phyloP scores from a whole-genome alignment of 1,140 invertebrate genomes.

The Antheraea pernyi region DNA sequence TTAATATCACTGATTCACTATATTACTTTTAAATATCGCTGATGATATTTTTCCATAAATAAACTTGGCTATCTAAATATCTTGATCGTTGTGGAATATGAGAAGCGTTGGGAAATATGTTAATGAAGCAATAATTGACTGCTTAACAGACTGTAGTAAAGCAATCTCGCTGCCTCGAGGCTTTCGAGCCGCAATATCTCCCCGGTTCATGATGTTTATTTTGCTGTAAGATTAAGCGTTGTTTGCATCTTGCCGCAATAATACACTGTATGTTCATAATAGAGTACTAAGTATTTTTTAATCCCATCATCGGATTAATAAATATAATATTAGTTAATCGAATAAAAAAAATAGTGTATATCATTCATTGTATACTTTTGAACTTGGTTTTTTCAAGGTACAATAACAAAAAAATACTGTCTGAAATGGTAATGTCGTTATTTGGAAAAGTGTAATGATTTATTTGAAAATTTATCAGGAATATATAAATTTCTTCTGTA shows the following conservation, averaged over 20 bases:
- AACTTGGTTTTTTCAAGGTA: too few relatives aligned
- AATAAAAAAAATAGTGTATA: too few relatives aligned
- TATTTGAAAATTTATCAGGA: too few relatives aligned
- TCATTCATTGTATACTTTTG: too few relatives aligned
- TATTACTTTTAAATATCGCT: too few relatives aligned
- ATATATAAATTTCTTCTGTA: too few relatives aligned
- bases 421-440: too few relatives aligned
- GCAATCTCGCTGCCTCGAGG: constrained; percentile 2
- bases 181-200: constrained; percentile 6
- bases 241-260: background rate
- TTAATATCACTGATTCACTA: too few relatives aligned
- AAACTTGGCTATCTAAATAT: background rate
- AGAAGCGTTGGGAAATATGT: constrained; percentile 5
- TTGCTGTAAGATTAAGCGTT: constrained; percentile 1
- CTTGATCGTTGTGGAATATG: background rate
- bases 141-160: constrained; percentile 4
- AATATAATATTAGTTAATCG: too few relatives aligned
- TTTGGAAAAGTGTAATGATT: too few relatives aligned
- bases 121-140: constrained; percentile 7
- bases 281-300: background rate
- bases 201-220: constrained; percentile 2
- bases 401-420: too few relatives aligned
- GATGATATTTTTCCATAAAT: background rate
- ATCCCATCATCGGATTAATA: background rate
- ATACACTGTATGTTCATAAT: background rate